phyloP scores from a whole-genome alignment of 2,888 invertebrate species.

The Eremobia ochroleuca region DNA sequence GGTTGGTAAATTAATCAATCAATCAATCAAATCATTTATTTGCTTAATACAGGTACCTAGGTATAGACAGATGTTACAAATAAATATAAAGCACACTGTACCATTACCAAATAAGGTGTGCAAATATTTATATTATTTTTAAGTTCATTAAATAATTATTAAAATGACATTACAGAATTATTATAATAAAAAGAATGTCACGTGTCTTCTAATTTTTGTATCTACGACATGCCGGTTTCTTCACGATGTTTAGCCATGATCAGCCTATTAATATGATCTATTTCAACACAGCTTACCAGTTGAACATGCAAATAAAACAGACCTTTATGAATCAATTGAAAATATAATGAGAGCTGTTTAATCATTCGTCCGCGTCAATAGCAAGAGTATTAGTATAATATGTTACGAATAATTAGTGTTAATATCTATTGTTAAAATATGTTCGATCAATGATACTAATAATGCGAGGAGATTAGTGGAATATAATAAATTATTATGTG shows the following conservation, averaged over 20 bases:
- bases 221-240: neutral
- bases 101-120: too few species aligned
- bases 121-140: too few species aligned
- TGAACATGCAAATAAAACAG: conserved; percentile 10
- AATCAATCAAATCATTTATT: too few species aligned
- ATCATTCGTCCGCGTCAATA: conserved; percentile 22
- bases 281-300: neutral
- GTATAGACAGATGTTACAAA: too few species aligned
- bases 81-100: too few species aligned
- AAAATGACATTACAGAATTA: too few species aligned
- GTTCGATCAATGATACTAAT: neutral
- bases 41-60: too few species aligned
- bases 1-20: too few species aligned
- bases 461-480: conserved; percentile 6
- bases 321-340: conserved; percentile 31
- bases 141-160: too few species aligned
- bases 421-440: conserved; percentile 32
- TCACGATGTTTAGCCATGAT: neutral
- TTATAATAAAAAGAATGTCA: too few species aligned
- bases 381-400: conserved; percentile 16
- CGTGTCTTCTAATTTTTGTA: neutral
- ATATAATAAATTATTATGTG: neutral
- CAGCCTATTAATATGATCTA: neutral
- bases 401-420: conserved; percentile 19
- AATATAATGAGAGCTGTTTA: conserved; percentile 31